Conservation (phyloP, 2,113 vertebrate genomes). For the Tragelaphus buxtoni region DNA sequence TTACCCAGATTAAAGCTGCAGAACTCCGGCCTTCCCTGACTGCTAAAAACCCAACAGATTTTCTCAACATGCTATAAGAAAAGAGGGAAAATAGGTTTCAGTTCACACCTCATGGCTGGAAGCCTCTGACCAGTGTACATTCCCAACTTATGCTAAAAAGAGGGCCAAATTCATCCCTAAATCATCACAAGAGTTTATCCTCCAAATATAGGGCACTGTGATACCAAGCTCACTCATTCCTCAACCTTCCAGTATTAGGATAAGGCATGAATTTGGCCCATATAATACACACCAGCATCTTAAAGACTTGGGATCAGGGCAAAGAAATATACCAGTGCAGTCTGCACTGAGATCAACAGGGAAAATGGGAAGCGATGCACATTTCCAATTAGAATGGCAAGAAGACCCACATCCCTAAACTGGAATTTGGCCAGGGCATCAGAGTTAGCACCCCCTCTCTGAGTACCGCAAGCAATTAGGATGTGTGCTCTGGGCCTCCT, state of each 20-base stretch:
- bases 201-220: constrained; percentile 14
- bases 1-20: constrained; percentile 83
- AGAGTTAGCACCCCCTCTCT: constrained; percentile 78
- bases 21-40: constrained; percentile 80
- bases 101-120: constrained; percentile 77
- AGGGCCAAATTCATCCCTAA: constrained; percentile 49
- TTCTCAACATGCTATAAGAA: constrained; percentile 78
- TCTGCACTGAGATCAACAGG: constrained; percentile 64
- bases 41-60: constrained; percentile 72
- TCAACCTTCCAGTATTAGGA: constrained; percentile 59
- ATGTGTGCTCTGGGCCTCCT: constrained; percentile 71
- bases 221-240: constrained; percentile 17
- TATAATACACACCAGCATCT: constrained; percentile 65
- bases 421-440: constrained; percentile 75
- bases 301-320: constrained; percentile 55
- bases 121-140: constrained; percentile 68
- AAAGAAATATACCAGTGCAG: constrained; percentile 65
- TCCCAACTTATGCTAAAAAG: constrained; percentile 67
- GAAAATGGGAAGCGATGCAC: constrained; percentile 69
- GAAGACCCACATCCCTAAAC: constrained; percentile 76
- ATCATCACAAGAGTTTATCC: constrained; percentile 51
- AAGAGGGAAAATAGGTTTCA: constrained; percentile 82
- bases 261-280: constrained; percentile 59
- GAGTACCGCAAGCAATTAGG: constrained; percentile 68
- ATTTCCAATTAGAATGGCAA: constrained; percentile 71